Evolutionary conservation across 2,113 vertebrate genomes (phyloP).

Genomic region (Cephalopholis sonnerati): DNA sequence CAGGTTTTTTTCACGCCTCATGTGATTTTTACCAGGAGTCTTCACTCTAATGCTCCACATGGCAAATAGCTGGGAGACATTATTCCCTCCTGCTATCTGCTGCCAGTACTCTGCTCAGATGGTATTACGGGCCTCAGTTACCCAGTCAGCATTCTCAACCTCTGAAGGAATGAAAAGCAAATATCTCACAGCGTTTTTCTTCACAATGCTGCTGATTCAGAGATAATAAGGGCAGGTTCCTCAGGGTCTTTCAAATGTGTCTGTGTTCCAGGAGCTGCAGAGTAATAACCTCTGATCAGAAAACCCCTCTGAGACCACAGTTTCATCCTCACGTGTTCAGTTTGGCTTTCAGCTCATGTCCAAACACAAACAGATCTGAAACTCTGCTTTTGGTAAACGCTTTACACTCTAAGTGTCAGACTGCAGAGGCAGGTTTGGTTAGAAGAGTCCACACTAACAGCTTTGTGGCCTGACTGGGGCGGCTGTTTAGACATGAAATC

Average conservation of each 20-base stretch:
- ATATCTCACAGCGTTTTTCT: slow-evolving; percentile 30
- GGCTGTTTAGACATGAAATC: background rate
- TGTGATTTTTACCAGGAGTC: background rate
- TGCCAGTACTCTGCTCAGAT: slow-evolving; percentile 30
- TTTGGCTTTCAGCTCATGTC: background rate
- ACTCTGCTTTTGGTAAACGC: background rate
- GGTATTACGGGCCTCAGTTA: slow-evolving; percentile 10
- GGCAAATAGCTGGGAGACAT: slow-evolving; percentile 29
- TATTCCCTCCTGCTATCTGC: slow-evolving; percentile 9
- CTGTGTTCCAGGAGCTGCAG: background rate
- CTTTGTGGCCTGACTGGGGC: background rate
- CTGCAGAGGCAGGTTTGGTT: background rate
- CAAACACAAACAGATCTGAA: background rate
- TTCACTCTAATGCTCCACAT: slow-evolving; percentile 8
- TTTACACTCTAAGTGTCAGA: background rate
- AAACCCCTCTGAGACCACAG: background rate
- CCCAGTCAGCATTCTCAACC: slow-evolving; percentile 39
- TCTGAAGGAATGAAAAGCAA: slow-evolving; percentile 33
- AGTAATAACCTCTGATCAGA: background rate
- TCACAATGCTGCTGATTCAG: slow-evolving; percentile 51
- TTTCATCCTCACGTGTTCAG: no score
- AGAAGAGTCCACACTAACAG: background rate
- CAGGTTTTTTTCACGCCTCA: background rate
- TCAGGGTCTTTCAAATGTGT: slow-evolving; percentile 1
- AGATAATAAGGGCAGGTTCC: slow-evolving; percentile 23